Percentiles rank a stretch among this genome's conserved stretches.
Conservation (phyloP, 2,888 invertebrate species). For the Caenorhabditis plicata region DNA sequence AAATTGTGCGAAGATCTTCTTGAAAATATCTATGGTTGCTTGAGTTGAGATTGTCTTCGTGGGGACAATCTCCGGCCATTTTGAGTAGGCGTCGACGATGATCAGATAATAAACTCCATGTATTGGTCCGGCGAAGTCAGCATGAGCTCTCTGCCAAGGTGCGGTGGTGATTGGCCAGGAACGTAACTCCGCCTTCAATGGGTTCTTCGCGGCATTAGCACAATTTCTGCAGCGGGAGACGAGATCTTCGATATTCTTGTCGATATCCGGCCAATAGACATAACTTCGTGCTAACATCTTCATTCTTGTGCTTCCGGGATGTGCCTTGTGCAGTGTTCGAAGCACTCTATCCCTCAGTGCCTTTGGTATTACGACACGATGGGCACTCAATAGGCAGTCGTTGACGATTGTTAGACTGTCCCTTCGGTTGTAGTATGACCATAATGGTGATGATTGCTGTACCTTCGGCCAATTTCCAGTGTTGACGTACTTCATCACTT, state of each 20-base stretch:
- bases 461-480: constrained; percentile 4
- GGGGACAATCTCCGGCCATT: constrained; percentile 66
- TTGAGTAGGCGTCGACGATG: constrained; percentile 66
- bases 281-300: constrained; percentile 53
- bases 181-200: constrained; percentile 40
- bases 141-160: constrained; percentile 66
- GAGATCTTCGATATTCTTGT: constrained; percentile 36
- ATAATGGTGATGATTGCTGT: background rate
- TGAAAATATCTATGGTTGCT: constrained; percentile 36
- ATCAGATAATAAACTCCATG: constrained; percentile 61
- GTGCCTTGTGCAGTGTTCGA: constrained; percentile 50
- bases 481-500: constrained; percentile 1
- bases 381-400: constrained; percentile 10
- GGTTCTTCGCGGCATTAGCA: constrained; percentile 26
- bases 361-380: constrained; percentile 52
- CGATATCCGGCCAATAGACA: constrained; percentile 59
- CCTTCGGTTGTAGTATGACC: background rate
- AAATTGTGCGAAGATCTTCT: constrained; percentile 39
- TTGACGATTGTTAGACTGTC: constrained; percentile 2
- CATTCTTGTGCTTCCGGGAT: constrained; percentile 56
- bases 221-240: constrained; percentile 44
- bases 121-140: constrained; percentile 67
- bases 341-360: constrained; percentile 36
- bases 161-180: constrained; percentile 57
- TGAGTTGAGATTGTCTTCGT: constrained; percentile 25